Evolutionary conservation across 2,113 vertebrate genomes (phyloP), one percentile per base, ranked within the genome.

Genomic region (Rafetus swinhoei): DNA sequence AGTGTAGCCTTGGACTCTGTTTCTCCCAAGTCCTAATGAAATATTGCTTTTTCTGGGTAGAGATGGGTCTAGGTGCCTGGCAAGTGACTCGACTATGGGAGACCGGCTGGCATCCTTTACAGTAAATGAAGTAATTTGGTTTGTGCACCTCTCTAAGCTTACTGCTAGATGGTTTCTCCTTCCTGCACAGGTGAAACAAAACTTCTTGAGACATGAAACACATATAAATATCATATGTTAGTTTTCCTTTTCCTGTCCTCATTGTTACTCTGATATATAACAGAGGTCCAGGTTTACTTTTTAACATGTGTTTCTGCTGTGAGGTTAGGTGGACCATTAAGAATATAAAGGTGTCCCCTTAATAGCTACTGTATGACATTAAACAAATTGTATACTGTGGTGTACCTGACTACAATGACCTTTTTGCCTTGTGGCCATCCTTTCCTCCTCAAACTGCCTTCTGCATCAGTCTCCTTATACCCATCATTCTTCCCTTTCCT

Each of bases 401-500:
- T 92, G 85, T 9, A 39, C 50, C 53, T 79, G 52, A 39, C 60
- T 79, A 56, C 52, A 65, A 50, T 18, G 87, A 45, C 86, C 95
- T 82, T 93, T 32, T 53, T 93, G 16, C 32, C 62, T 89, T 27
- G n/a, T 45, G 79, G 65, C 76, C 87, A 52, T 1, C 74, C 91
- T 69, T 87, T 90, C 85, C 39, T 82, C 52, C 59, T 89, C 88
- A 85, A 80, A 55, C 81, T 89, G 35, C 80, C 83, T 88, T 86
- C 95, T 50, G 0, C 18, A 87, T 94, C 84, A 95, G 62, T 90
- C 0, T 6, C 94, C 87, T 94, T 85, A 91, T 87, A 81, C 88
- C 87, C 89, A 62, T 95, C 52, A 25, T 25, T 94, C 53, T 88
- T 93, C 79, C 94, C 86, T 94, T 94, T 97, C 92, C 91, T 93